Percentiles rank a stretch among this genome's conserved stretches.
Conservation (phyloP, 1,140 invertebrate species). For the Vanessa atalanta region DNA sequence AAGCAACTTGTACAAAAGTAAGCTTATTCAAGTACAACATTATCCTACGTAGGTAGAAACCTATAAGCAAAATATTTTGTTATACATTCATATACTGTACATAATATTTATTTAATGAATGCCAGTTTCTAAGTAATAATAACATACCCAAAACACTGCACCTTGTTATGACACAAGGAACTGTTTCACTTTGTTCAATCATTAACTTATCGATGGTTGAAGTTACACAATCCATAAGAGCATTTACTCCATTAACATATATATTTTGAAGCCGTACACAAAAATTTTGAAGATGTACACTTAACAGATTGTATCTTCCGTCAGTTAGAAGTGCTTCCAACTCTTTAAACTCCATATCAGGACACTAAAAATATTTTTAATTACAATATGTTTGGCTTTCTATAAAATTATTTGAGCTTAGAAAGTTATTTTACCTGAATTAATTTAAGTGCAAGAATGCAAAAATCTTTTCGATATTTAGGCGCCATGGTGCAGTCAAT, state of each 20-base stretch:
- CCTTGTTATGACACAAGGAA: slow-evolving; percentile 70
- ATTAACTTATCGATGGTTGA: slow-evolving; percentile 76
- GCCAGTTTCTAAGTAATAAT: neutral
- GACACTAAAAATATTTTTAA: slow-evolving; percentile 57
- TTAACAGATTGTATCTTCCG: slow-evolving; percentile 76
- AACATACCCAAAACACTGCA: slow-evolving; percentile 76
- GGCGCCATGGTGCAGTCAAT: slow-evolving; percentile 69
- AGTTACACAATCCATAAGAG: slow-evolving; percentile 75
- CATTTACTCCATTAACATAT: slow-evolving; percentile 77
- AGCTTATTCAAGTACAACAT: slow-evolving; percentile 90
- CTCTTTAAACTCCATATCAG: slow-evolving; percentile 79
- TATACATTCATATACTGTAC: too few species aligned
- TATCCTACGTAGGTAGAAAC: slow-evolving; percentile 89
- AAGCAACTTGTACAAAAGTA: slow-evolving; percentile 89
- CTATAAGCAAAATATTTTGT: slow-evolving; percentile 50
- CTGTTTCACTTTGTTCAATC: slow-evolving; percentile 67
- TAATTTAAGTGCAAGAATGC: slow-evolving; percentile 76
- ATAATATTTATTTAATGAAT: too few species aligned
- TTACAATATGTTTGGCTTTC: neutral
- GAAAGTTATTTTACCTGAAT: slow-evolving; percentile 62
- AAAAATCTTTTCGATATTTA: slow-evolving; percentile 79
- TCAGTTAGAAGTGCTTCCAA: slow-evolving; percentile 73
- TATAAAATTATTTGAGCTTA: neutral
- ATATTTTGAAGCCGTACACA: slow-evolving; percentile 77
- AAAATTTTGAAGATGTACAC: slow-evolving; percentile 77